Conservation (phyloP, 2,113 vertebrate genomes). For the Nannospalax galili region DNA sequence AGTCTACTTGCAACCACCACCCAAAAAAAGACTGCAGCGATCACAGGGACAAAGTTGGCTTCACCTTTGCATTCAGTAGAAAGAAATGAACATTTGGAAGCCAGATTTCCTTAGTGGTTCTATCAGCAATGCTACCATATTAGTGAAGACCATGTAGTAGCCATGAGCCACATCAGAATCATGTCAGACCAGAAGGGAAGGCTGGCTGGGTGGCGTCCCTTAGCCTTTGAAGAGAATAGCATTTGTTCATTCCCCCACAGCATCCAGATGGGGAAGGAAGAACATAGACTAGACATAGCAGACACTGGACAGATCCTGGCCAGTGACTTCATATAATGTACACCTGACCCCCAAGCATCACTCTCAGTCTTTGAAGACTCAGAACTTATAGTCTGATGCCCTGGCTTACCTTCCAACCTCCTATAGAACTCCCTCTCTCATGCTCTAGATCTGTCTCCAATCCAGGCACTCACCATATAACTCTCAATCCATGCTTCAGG, state of each 20-base stretch:
- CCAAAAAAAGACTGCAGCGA: background rate
- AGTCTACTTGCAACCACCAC: background rate
- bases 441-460: background rate
- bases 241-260: background rate
- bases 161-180: background rate
- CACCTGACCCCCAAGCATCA: background rate
- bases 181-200: background rate
- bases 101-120: background rate
- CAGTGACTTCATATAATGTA: background rate
- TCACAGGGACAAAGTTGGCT: background rate
- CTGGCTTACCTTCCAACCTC: background rate
- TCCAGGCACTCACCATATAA: background rate
- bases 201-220: background rate
- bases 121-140: too few relatives aligned
- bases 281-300: background rate
- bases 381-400: background rate
- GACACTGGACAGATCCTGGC: background rate
- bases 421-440: background rate
- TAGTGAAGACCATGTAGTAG: background rate
- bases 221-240: background rate
- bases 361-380: background rate
- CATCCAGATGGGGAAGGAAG: background rate
- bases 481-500: background rate
- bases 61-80: background rate
- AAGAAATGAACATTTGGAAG: background rate